phyloP scores from a whole-genome alignment of 1,140 invertebrate species.

The Eriocheir sinensis region DNA sequence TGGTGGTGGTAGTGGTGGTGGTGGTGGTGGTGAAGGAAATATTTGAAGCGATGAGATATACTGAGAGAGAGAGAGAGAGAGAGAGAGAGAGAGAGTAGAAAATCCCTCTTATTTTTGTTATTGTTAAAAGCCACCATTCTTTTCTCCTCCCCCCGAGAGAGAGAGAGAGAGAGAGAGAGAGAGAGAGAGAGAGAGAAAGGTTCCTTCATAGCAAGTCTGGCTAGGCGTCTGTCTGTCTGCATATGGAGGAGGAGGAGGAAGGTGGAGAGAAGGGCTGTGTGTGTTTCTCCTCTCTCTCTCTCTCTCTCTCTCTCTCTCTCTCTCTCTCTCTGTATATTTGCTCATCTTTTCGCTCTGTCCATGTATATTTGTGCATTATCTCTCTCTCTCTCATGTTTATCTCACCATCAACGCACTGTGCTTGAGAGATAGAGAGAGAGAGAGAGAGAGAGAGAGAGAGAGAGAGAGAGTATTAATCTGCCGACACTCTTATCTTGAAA shows the following conservation, averaged over 20 bases:
- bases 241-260: constrained; percentile 4
- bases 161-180: neutral
- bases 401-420: neutral
- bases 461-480: no score
- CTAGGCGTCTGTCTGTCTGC: neutral
- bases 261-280: neutral
- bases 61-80: no score
- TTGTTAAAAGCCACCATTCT: no score
- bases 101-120: no score
- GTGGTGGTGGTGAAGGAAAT: neutral
- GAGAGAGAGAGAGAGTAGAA: constrained; percentile 33
- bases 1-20: neutral
- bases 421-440: no score
- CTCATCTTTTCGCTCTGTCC: neutral
- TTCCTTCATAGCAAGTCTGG: neutral
- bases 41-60: no score
- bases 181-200: constrained; percentile 40
- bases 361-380: neutral
- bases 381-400: neutral
- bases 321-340: constrained; percentile 2
- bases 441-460: no score
- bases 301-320: constrained; percentile 30
- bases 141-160: no score
- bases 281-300: constrained; percentile 35
- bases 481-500: no score